Base-by-base conservation (phyloP, 2,797 vertebrate genomes). In the Notolabrus celidotus region DNA sequence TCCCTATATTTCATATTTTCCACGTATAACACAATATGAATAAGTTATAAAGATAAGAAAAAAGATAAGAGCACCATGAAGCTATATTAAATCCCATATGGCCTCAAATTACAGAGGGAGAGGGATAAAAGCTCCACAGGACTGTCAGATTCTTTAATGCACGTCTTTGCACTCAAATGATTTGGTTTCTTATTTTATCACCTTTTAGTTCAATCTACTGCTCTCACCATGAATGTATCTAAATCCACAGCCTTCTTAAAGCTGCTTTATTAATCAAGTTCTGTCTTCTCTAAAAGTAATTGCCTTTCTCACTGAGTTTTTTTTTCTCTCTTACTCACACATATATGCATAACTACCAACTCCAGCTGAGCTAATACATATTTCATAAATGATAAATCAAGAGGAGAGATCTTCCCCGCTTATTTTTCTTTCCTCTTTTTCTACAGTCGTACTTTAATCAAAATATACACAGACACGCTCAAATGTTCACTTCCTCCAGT, bases 321-420 rank as follows among this genome's bases (percentile, higher is more conserved):
- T 29, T 22, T 25, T 38, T 10, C 51, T 73, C 29, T 57, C 36
- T 54, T 36, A 7, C 11, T 19, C 51, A 22, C 51, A 39, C 33
- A 58, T 16, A 49, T 38, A 33, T 11, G 7, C 51, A 46, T 14
- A 47, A 65, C 23, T 31, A 25, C 57, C 20, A 39, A 50, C 56
- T 55, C 10, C 31, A 22, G 49, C 20, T 10, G 17, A 10, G 43
- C 16, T 49, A 50, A 56, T 54, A 46, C 23, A 76, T 60, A 62
- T 69, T 58, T 50, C 45, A 77, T 70, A 67, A 80, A 74, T 59
- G 60, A 77, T 77, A 61, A 74, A 72, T 77, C 71, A 78, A 77
- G 62, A 34, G 51, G 71, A 75, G 31, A 16, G 3, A 65, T 71
- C 10, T 50, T 52, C 15, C 66, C 45, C 45, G 43, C 16, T 38